Percentiles rank a stretch among this genome's conserved stretches.
Conservation (phyloP, 2,797 vertebrate species). For the Sardinella longiceps region DNA sequence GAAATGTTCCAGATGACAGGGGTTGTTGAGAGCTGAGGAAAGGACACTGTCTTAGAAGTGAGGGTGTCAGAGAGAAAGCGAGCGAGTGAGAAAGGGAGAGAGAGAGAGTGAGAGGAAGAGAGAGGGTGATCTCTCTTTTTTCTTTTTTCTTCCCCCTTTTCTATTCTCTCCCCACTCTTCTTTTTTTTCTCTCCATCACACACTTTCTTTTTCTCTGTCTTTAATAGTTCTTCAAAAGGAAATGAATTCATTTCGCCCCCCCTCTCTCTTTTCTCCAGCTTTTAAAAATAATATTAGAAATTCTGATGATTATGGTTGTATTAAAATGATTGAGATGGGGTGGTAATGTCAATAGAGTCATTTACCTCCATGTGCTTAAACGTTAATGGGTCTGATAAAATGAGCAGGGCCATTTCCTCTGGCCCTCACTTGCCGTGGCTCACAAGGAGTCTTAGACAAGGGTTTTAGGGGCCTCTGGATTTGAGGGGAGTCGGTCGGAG, state of each 20-base stretch:
- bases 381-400: constrained; percentile 70
- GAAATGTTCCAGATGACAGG: constrained; percentile 52
- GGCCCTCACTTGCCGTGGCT: constrained; percentile 64
- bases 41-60: constrained; percentile 41
- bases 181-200: constrained; percentile 51
- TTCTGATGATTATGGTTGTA: constrained; percentile 70
- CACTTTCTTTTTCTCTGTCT: constrained; percentile 48
- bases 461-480: constrained; percentile 37
- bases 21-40: constrained; percentile 38
- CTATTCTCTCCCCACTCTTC: constrained; percentile 60
- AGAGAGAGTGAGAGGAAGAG: neutral
- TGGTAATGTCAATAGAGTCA: constrained; percentile 71
- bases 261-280: constrained; percentile 49
- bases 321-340: constrained; percentile 76
- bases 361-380: constrained; percentile 70
- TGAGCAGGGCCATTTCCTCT: constrained; percentile 61
- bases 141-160: constrained; percentile 24
- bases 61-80: constrained; percentile 20
- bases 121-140: constrained; percentile 53
- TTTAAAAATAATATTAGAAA: constrained; percentile 75
- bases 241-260: constrained; percentile 60
- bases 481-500: neutral
- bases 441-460: neutral
- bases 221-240: constrained; percentile 64
- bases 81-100: neutral